Base-by-base conservation (phyloP, 2,797 vertebrate genomes). In the Arnoldichthys spilopterus region DNA sequence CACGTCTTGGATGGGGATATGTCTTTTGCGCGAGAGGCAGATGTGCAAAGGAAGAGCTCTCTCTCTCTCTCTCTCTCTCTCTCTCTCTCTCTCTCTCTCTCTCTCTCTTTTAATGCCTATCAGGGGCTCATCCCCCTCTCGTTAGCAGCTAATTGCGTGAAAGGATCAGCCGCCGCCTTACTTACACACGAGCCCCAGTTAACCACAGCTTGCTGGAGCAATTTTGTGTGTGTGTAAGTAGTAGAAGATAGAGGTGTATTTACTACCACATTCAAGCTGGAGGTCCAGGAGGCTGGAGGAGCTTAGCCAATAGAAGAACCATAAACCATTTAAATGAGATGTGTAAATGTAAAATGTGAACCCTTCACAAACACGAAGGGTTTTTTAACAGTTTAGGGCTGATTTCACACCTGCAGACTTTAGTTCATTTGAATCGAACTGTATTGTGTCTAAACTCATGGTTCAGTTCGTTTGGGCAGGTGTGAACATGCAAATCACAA, bases 121-220 rank as follows among this genome's bases (percentile, higher is more conserved):
- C 66, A 49, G 43, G 18, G 66, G 43, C 24, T 69, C 43, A 49
- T 69, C 62, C 62, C 37, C n/a, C 12, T n/a, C 59, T 54, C 75
- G 82, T 75, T 53, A 76, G 66, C n/a, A 66, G 73, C 75, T 58
- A 62, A 22, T 81, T 71, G 11, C 66, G 43, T 63, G 81, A 73
- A 72, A 81, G 86, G 79, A 70, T 59, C 43, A 77, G 73, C 74
- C 75, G 34, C 76, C 45, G n/a, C 58, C 66, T 58, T 59, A 54
- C 66, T 70, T 62, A 79, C 83, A 82, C 79, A 77, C 84, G 45
- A 64, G 47, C 59, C 73, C 47, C 49, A 80, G 70, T 79, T 75
- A 74, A 71, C 72, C 58, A 83, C 76, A 83, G 78, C 78, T 79
- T 28, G 72, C 66, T 64, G 28, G 58, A 77, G 82, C 69, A 78